Evolutionary conservation across 2,888 invertebrate genomes (phyloP), one percentile per base, ranked within the genome.

Genomic region (Teleiodes luculella): DNA sequence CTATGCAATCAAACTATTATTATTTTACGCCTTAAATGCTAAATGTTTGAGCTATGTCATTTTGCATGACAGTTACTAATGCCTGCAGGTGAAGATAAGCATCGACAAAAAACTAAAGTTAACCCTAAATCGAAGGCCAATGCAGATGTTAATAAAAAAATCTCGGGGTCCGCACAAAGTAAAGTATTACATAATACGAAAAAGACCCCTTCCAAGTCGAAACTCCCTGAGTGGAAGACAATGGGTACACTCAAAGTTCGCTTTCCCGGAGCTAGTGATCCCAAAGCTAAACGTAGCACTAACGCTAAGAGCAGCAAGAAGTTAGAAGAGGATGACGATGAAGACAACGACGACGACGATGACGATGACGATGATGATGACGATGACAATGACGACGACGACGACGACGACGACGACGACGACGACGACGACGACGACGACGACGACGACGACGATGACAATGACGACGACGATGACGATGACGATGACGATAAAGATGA

Each of bases 41-140:
- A 82, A 83, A 83, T 87, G 86, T 88, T 88, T 89, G 88, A 88
- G 89, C 89, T 89, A 75, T 83, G 87, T 89, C 88, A 89, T 86
- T 88, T 88, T 90, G 90, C 90, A 90, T 90, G 90, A 90, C 90
- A 80, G 89, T 91, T 82, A 90, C 91, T 81, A 90, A 91, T 83
- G 91, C 91, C 82, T 91, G 91, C 77, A 90, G 91, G 87, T 88
- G 90, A 91, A 83, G 90, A 91, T 88, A 89, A 83, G 80, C 82
- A 82, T 70, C 85, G 74, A 74, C 72, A 77, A 80, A 86, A 74
- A 76, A 70, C 77, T 80, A 88, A 83, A 83, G 76, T 78, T 86
- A 82, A 82, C 77, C 72, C 74, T 82, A 86, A 85, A 81, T 70
- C 77, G 76, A 88, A 83, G 85, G 76, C 87, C 86, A 83, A 78